phyloP scores from a whole-genome alignment of 1,140 invertebrate species.

The Drosophila kepulauana region DNA sequence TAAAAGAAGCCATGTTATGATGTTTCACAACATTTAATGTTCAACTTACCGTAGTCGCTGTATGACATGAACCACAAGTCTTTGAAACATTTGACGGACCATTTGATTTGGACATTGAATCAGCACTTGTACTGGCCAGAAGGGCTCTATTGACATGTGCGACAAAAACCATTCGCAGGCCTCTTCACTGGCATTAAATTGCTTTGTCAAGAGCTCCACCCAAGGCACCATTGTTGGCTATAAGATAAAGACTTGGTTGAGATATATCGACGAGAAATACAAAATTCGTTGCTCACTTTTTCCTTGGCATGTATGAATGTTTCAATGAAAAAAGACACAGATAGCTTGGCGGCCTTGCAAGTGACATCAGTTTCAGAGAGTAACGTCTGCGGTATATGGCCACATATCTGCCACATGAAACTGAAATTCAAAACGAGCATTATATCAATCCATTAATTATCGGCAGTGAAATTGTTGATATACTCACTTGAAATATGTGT shows the following conservation, averaged over 20 bases:
- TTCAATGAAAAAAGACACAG: constrained; percentile 97
- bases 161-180: constrained; percentile 97
- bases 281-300: constrained; percentile 88
- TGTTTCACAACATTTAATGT: constrained; percentile 15
- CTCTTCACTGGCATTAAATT: constrained; percentile 95
- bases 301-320: constrained; percentile 98
- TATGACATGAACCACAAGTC: constrained; percentile 97
- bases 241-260: constrained; percentile 1
- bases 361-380: constrained; percentile 92
- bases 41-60: constrained; percentile 89
- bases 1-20: constrained; percentile 43
- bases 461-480: background rate
- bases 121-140: constrained; percentile 97
- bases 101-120: constrained; percentile 98
- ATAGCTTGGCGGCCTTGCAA: constrained; percentile 94
- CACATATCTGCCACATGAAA: constrained; percentile 98
- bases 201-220: constrained; percentile 97
- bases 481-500: constrained; percentile 95
- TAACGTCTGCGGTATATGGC: constrained; percentile 95
- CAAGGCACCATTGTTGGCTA: constrained; percentile 97
- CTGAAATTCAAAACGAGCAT: constrained; percentile 85
- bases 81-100: constrained; percentile 97
- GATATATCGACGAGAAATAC: background rate
- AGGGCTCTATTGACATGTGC: constrained; percentile 95
- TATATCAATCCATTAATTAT: background rate